These are phyloP conservation scores for Psephotus haematonotus DNA, from an alignment of 2,113 vertebrate genomes.

Conservation along the genomic window DNA sequence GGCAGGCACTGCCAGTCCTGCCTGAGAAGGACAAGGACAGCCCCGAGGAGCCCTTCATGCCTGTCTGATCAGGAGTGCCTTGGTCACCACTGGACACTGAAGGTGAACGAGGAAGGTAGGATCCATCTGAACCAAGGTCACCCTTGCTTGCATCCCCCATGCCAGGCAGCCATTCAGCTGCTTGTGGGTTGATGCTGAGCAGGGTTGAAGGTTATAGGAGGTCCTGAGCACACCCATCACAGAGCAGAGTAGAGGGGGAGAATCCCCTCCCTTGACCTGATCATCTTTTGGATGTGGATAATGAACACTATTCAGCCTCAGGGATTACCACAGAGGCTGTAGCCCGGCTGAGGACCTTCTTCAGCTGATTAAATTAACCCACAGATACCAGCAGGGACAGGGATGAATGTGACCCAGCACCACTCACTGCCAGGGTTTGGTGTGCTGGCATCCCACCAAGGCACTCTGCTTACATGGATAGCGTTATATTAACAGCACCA, in stretches of 20 bases:
- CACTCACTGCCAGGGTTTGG: rapidly evolving
- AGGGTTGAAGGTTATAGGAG: neutral
- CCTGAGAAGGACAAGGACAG: neutral
- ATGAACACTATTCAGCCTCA: neutral
- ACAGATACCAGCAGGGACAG: neutral
- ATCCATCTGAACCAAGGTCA: neutral
- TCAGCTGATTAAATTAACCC: neutral
- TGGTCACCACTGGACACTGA: neutral
- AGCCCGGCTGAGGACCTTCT: neutral
- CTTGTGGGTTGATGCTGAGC: neutral
- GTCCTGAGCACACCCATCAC: neutral
- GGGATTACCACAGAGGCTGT: neutral
- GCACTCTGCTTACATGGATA: rapidly evolving
- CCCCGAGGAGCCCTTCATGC: constrained; percentile 36
- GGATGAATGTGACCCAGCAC: neutral
- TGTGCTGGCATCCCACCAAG: neutral
- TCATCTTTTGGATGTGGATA: neutral
- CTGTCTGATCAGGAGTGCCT: neutral
- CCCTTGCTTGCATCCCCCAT: neutral
- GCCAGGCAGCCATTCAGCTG: neutral
- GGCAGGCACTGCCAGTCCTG: neutral
- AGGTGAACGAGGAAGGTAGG: neutral
- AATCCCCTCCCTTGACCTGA: neutral
- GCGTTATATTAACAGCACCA: rapidly evolving
- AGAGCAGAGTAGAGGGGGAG: neutral